A percentile compares a stretch with the other conserved stretches of the same genome.
Evolutionary conservation across 2,113 vertebrate species (phyloP).

Genomic region (Tychaedon coryphoeus): DNA sequence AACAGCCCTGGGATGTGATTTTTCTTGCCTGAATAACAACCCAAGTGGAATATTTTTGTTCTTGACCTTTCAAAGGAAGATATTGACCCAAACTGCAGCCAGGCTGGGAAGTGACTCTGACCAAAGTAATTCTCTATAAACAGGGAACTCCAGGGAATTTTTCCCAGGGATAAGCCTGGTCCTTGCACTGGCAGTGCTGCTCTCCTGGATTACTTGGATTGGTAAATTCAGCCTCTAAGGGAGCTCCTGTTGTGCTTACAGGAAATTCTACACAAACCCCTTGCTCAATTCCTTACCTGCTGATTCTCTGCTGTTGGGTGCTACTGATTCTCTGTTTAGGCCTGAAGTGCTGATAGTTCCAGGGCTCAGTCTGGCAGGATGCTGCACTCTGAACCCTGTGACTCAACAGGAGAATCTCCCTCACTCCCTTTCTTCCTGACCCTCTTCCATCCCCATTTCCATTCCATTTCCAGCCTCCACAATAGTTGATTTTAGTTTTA

Average conservation of each 20-base stretch:
- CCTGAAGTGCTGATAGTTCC: not conserved
- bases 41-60: not conserved
- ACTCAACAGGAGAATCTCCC: not conserved
- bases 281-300: not conserved
- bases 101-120: not conserved
- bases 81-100: not conserved
- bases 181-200: not conserved
- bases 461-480: not conserved
- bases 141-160: not conserved
- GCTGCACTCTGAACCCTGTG: not conserved
- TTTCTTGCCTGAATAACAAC: not conserved
- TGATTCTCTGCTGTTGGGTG: not conserved
- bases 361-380: not conserved
- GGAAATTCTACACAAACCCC: not conserved
- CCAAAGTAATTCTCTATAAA: not conserved
- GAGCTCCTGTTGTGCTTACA: not conserved
- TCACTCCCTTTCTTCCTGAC: not conserved
- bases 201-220: not conserved
- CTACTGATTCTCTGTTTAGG: not conserved
- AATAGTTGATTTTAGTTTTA: not conserved
- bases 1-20: not conserved
- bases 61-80: not conserved
- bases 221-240: not conserved
- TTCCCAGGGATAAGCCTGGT: not conserved
- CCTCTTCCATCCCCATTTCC: not conserved